Evolutionary conservation across 2,113 vertebrate genomes (phyloP).

Genomic region (Cairina moschata): DNA sequence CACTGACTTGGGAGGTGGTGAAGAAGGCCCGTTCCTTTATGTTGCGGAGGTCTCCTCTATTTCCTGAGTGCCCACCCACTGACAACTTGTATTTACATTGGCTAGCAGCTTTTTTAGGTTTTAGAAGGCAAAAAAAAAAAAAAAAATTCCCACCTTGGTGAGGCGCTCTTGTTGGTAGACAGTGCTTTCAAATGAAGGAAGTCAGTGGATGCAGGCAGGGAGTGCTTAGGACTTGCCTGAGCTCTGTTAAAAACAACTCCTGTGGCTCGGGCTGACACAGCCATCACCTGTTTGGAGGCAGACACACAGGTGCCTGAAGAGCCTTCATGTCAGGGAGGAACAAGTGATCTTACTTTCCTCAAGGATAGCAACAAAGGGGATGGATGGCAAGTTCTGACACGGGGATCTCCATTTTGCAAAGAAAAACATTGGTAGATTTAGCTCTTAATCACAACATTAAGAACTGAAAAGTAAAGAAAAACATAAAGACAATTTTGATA

Average conservation of each 20-base stretch:
- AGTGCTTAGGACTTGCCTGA: not conserved
- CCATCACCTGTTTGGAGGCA: fast-evolving
- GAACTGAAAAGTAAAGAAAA: not conserved
- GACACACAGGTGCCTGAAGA: not conserved
- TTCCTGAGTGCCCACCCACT: not conserved
- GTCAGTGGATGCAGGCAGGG: not conserved
- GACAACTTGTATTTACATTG: not conserved
- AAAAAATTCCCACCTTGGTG: not conserved
- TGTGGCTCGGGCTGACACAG: not conserved
- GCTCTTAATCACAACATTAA: not conserved
- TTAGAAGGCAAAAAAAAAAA: not conserved
- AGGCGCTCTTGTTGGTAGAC: too few relatives aligned
- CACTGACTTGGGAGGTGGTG: not conserved
- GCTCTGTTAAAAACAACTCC: fast-evolving
- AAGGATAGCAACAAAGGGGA: not conserved
- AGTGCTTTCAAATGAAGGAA: not conserved
- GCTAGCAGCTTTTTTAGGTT: not conserved
- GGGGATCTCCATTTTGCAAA: not conserved
- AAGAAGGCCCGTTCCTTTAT: not conserved
- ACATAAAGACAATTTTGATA: fast-evolving
- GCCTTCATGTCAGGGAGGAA: not conserved
- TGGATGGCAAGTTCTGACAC: not conserved
- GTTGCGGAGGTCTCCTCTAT: not conserved
- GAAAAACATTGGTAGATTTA: not conserved
- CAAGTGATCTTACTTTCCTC: not conserved